Base-by-base conservation (phyloP, 2,888 invertebrate species). In the Melipona bicolor region DNA sequence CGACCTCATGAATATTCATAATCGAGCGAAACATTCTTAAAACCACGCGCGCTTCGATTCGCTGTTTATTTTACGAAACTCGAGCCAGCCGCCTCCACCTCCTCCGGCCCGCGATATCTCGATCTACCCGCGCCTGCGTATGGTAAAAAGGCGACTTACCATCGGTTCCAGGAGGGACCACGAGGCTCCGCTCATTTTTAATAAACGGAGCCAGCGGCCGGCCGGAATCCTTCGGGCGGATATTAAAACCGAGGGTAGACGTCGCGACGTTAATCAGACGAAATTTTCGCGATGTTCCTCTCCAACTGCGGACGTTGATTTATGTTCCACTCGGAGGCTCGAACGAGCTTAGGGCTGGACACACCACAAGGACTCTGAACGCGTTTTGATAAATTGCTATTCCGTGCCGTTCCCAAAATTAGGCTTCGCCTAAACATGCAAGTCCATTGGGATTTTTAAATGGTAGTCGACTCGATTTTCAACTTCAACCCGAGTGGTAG, bases 1-100 rank as follows among this genome's bases (percentile, higher is more conserved):
- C 78, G 84, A 83, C 24, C 86, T 92, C 89, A 93, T 93, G 92
- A 91, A 93, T 93, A 93, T 93, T 93, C 93, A 93, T 92, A 89
- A 43, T 54, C 70, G 73, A 62, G 83, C 65, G 75, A 77, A 86
- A 88, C 89, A 88, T 91, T 92, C 91, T 91, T 91, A 90, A 91
- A 92, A 91, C 87, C 74, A 62, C 19, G 69, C 21, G 27, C 50
- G 62, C 77, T 50, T 72, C 81, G 83, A 85, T 82, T 81, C 83
- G 79, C 77, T 79, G 79, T 88, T 88, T 81, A 84, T 89, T 88
- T 89, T 78, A 79, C 82, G 78, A 88, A 84, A 84, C 82, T 71
- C 61, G 65, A 4, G 62, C 64, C 84, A 80, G 76, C 77, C 71
- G 54, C 77, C 69, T 32, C 59, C 71, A 32, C n/a, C 9, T 27